Percentiles rank a stretch among this genome's conserved stretches.
These are phyloP conservation scores for Sylvia atricapilla DNA, from an alignment of 2,113 vertebrate species.

Conservation along the genomic window DNA sequence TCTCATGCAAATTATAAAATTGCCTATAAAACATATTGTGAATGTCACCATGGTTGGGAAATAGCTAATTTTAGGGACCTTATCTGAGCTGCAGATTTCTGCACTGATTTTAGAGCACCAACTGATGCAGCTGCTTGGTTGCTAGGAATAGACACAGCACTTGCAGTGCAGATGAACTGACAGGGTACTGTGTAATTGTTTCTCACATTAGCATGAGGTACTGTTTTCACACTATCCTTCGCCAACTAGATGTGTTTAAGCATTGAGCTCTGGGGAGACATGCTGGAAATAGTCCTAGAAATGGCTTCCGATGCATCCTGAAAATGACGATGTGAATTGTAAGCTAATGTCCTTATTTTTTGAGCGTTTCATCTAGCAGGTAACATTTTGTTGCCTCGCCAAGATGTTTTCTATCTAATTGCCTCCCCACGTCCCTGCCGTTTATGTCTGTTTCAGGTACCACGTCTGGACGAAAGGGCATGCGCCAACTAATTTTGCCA, in stretches of 20 bases:
- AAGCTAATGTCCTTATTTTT: conserved; percentile 22
- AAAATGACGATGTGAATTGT: not conserved
- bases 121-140: not conserved
- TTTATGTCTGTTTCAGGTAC: conserved; percentile 79
- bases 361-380: not conserved
- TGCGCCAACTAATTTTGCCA: conserved; percentile 96
- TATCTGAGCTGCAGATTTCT: conserved; percentile 8
- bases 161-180: not conserved
- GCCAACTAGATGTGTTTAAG: not conserved
- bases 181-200: conserved; percentile 31
- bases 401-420: not conserved
- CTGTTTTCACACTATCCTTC: conserved; percentile 8
- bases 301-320: not conserved
- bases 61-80: conserved; percentile 16
- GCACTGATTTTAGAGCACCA: not conserved
- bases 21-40: not conserved
- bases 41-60: not conserved
- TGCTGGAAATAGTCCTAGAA: conserved; percentile 33
- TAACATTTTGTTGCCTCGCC: not conserved
- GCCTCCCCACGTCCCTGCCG: not conserved
- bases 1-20: conserved; percentile 22
- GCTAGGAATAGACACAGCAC: not conserved
- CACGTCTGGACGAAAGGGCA: conserved; percentile 99
- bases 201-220: conserved; percentile 14
- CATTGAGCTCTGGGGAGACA: not conserved